Evolutionary conservation across 2,113 vertebrate species (phyloP).

Genomic region (Siniperca chuatsi): DNA sequence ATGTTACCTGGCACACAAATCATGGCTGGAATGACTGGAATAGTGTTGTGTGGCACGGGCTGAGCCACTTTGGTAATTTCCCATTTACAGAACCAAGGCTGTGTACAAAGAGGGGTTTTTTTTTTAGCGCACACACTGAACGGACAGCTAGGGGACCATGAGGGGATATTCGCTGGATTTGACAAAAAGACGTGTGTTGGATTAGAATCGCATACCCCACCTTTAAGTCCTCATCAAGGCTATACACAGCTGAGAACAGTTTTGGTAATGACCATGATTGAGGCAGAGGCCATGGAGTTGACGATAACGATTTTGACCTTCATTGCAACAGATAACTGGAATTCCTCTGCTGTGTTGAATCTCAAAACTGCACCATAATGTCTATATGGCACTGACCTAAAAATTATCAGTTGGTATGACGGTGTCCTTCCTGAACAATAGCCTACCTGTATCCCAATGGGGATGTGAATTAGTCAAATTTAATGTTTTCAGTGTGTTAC

Average conservation of each 20-base stretch:
- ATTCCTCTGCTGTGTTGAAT: slow-evolving; percentile 45
- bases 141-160: too few relatives aligned
- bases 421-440: background rate
- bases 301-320: slow-evolving; percentile 47
- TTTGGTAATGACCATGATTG: slow-evolving; percentile 57
- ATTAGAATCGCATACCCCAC: too few relatives aligned
- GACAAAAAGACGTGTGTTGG: too few relatives aligned
- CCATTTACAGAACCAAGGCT: too few relatives aligned
- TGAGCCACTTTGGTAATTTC: too few relatives aligned
- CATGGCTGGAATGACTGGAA: too few relatives aligned
- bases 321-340: slow-evolving; percentile 8
- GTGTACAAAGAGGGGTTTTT: too few relatives aligned
- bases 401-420: background rate
- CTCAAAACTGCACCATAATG: background rate
- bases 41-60: too few relatives aligned
- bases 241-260: slow-evolving; percentile 57
- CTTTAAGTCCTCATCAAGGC: slow-evolving; percentile 29
- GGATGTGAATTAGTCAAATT: background rate
- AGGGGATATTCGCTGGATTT: too few relatives aligned
- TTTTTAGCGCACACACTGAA: too few relatives aligned
- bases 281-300: slow-evolving; percentile 29
- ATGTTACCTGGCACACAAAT: too few relatives aligned
- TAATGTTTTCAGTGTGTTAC: background rate
- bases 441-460: background rate
- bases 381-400: background rate